These are phyloP conservation scores for Bradypus variegatus DNA, from an alignment of 2,797 vertebrate genomes.

Conservation along the genomic window DNA sequence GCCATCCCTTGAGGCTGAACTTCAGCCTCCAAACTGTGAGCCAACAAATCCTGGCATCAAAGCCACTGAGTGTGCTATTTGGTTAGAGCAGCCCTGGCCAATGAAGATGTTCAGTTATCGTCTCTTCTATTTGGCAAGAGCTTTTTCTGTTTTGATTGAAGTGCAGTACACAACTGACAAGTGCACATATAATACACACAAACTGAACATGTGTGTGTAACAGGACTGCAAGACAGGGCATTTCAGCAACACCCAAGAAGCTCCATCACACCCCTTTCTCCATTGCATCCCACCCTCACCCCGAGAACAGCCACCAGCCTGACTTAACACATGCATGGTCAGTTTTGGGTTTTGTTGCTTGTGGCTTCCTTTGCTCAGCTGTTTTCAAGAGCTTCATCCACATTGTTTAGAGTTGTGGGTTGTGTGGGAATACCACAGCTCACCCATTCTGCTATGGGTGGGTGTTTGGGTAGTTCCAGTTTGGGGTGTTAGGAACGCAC, in stretches of 20 bases:
- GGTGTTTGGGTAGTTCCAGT: not conserved
- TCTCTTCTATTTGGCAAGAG: no score
- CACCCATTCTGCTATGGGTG: rapidly evolving
- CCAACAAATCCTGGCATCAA: no score
- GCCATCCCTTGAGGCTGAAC: no score
- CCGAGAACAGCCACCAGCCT: not conserved
- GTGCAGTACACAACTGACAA: not conserved
- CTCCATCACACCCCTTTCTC: not conserved
- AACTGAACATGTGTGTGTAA: not conserved
- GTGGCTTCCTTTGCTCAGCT: no score
- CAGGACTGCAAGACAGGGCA: not conserved
- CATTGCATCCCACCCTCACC: not conserved
- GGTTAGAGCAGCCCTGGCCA: no score
- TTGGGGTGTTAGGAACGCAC: no score
- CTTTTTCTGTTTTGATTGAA: no score
- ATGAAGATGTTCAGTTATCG: no score
- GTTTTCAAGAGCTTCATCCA: no score
- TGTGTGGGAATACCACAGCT: rapidly evolving
- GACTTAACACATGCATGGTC: rapidly evolving
- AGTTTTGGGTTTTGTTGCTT: not conserved
- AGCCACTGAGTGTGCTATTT: no score
- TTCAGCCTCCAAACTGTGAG: no score
- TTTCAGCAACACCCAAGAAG: not conserved
- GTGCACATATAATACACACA: rapidly evolving
- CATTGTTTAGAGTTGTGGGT: rapidly evolving